Conservation (phyloP, 64 coral and sea anemone species). For the Catalaphyllia jardinei region DNA sequence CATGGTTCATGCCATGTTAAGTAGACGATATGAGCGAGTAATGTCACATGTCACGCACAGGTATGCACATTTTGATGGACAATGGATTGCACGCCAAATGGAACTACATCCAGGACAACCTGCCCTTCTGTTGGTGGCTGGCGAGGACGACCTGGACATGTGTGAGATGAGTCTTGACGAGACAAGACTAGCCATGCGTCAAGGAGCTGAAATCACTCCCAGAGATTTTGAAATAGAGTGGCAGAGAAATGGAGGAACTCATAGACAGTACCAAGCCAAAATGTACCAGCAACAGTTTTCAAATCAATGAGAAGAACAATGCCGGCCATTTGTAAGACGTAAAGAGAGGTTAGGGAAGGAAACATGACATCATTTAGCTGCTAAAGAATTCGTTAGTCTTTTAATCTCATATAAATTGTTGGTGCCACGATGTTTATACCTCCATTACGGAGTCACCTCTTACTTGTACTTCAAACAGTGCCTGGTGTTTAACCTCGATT, state of each 20-base stretch:
- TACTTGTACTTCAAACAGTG: too few species aligned
- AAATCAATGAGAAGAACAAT: neutral
- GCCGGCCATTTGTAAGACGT: neutral
- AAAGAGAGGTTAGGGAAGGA: neutral
- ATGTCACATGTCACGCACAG: constrained; percentile 16
- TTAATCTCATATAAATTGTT: too few species aligned
- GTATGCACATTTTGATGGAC: constrained; percentile 99
- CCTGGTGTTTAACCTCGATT: too few species aligned
- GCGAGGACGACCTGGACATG: constrained; percentile 97
- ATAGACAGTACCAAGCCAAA: constrained; percentile 72
- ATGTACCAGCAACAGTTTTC: constrained; percentile 55
- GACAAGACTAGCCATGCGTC: constrained; percentile 75
- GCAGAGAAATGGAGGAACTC: constrained; percentile 62
- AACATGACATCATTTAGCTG: neutral
- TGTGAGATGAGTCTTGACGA: constrained; percentile 94
- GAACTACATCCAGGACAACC: constrained; percentile 71
- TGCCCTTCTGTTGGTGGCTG: constrained; percentile 84
- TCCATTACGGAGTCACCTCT: too few species aligned
- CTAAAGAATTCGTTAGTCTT: too few species aligned
- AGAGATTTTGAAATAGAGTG: constrained; percentile 89
- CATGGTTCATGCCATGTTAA: too few species aligned
- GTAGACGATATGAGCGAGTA: too few species aligned
- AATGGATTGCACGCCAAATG: constrained; percentile 98
- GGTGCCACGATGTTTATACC: too few species aligned
- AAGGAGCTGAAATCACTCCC: constrained; percentile 76